These are phyloP conservation scores for Phymastichus coffea DNA, from an alignment of 1,140 invertebrate species.

Conservation along the genomic window DNA sequence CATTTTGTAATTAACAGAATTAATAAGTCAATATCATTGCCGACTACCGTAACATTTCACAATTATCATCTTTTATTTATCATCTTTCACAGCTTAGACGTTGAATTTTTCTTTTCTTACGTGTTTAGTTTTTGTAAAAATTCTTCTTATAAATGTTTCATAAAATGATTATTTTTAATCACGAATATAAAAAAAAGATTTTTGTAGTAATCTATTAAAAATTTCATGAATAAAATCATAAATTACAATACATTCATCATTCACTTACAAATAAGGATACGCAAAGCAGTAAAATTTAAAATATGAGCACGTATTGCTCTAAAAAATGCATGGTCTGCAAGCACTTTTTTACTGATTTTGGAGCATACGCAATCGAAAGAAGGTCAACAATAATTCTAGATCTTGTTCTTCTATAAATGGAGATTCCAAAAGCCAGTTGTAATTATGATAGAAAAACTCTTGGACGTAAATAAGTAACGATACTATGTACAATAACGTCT, in stretches of 20 bases:
- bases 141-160: neutral
- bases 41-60: too few species aligned
- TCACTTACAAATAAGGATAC: conserved; percentile 4
- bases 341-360: conserved; percentile 44
- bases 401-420: conserved; percentile 41
- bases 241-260: neutral
- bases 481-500: conserved; percentile 37
- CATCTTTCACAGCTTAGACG: conserved; percentile 26
- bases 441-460: conserved; percentile 43
- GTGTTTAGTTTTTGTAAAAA: conserved; percentile 28
- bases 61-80: conserved; percentile 16
- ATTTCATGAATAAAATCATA: neutral
- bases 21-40: conserved; percentile 29
- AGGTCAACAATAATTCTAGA: conserved; percentile 43
- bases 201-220: neutral
- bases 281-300: conserved; percentile 2
- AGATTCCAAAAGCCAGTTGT: conserved; percentile 41
- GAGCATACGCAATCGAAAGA: conserved; percentile 43
- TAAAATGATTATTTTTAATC: neutral
- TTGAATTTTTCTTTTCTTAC: conserved; percentile 30
- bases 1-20: conserved; percentile 10
- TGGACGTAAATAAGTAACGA: conserved; percentile 42
- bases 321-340: conserved; percentile 40
- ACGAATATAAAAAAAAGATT: neutral
- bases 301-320: conserved; percentile 45